Percentiles rank a stretch among this genome's conserved stretches.
These are phyloP conservation scores for Hemiscyllium ocellatum DNA, from an alignment of 2,113 vertebrate species.

Conservation along the genomic window DNA sequence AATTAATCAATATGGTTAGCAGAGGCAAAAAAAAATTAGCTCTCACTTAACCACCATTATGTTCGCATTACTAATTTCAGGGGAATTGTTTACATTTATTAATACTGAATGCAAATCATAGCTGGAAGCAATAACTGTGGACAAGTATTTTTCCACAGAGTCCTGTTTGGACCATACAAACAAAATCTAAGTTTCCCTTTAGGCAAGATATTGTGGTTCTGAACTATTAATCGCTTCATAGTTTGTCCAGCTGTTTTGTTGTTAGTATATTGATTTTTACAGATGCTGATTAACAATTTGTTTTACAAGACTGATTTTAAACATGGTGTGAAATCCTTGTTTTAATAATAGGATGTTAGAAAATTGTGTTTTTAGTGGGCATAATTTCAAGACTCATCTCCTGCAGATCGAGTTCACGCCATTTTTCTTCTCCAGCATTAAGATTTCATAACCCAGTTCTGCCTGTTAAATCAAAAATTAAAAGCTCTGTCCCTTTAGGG, in stretches of 20 bases:
- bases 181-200: slow-evolving; percentile 62
- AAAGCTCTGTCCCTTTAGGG: not conserved
- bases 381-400: not conserved
- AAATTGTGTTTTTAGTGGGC: not conserved
- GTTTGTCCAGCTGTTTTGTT: slow-evolving; percentile 48
- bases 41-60: not conserved
- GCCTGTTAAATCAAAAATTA: not conserved
- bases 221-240: slow-evolving; percentile 58
- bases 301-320: not conserved
- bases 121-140: slow-evolving; percentile 62
- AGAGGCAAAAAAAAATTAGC: not conserved
- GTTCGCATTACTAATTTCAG: slow-evolving; percentile 47
- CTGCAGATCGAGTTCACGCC: not conserved
- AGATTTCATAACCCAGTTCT: too few relatives aligned
- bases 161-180: slow-evolving; percentile 62
- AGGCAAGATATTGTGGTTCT: slow-evolving; percentile 69
- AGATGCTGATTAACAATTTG: not conserved
- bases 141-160: slow-evolving; percentile 74
- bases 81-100: slow-evolving; percentile 58
- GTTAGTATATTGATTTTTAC: slow-evolving; percentile 37
- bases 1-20: not conserved
- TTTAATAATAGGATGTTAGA: not conserved
- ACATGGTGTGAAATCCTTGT: not conserved
- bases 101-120: slow-evolving; percentile 62
- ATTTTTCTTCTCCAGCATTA: not conserved